A percentile compares a stretch with the other conserved stretches of the same genome.
phyloP scores from a whole-genome alignment of 1,140 invertebrate species.

The Euwallacea similis region DNA sequence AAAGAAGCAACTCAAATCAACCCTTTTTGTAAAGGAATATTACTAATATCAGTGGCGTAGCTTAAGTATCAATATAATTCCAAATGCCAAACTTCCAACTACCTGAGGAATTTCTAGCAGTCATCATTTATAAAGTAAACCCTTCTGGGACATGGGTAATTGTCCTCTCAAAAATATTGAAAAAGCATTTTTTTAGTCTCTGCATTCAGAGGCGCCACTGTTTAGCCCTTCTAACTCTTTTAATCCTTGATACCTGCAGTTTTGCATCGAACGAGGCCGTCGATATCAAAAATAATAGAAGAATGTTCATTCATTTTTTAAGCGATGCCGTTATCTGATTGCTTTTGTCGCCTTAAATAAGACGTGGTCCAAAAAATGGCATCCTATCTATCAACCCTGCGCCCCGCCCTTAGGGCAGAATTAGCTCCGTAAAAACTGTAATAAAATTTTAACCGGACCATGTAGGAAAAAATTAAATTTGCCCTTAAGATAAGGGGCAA shows the following conservation, averaged over 20 bases:
- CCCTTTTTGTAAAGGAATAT: constrained; percentile 22
- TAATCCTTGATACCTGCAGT: neutral
- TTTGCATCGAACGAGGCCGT: neutral
- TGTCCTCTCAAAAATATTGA: too few species aligned
- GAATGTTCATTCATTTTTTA: neutral
- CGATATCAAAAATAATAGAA: neutral
- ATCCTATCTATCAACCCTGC: constrained; percentile 14
- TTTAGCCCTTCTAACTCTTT: neutral
- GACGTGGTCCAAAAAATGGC: constrained; percentile 21
- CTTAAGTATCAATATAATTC: neutral
- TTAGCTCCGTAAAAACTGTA: constrained; percentile 24
- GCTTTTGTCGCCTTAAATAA: constrained; percentile 8
- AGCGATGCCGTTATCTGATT: neutral
- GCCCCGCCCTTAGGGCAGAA: constrained; percentile 11
- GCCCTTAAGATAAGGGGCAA: constrained; percentile 15
- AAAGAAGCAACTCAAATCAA: constrained; percentile 15
- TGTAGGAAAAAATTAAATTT: constrained; percentile 11
- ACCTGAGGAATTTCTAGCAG: too few species aligned
- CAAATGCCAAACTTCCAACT: neutral
- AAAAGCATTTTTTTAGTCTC: neutral
- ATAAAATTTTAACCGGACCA: constrained; percentile 6
- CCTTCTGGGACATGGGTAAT: too few species aligned
- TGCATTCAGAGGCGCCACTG: neutral
- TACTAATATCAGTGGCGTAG: constrained; percentile 17
- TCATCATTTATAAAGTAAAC: too few species aligned